Conservation (phyloP, 2,113 vertebrate species). For the Accipiter virgatus region DNA sequence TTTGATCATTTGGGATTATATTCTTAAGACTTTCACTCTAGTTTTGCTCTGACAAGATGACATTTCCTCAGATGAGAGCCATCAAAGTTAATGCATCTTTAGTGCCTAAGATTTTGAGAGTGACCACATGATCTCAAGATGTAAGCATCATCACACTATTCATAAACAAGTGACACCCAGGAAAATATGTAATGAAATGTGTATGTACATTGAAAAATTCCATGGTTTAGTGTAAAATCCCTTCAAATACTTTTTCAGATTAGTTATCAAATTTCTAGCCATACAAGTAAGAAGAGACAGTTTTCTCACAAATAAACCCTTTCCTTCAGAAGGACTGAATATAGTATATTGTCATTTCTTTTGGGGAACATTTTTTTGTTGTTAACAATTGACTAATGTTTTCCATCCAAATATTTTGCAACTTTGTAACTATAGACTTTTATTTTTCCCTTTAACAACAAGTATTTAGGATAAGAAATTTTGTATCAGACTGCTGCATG, state of each 20-base stretch:
- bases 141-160: neutral
- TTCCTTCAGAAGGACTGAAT: neutral
- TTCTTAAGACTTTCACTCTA: neutral
- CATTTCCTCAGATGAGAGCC: neutral
- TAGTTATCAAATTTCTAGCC: neutral
- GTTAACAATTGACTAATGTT: neutral
- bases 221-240: neutral
- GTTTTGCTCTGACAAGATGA: neutral
- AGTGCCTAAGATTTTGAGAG: neutral
- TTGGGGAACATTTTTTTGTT: neutral
- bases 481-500: neutral
- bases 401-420: neutral
- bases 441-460: neutral
- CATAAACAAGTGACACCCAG: neutral
- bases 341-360: neutral
- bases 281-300: neutral
- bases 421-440: neutral
- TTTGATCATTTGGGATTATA: neutral
- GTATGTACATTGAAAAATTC: neutral
- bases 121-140: neutral
- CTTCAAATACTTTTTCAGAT: neutral
- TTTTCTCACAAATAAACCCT: neutral
- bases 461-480: neutral
- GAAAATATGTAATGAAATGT: neutral
- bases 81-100: neutral